These are phyloP conservation scores for Tragulus kanchil DNA, from an alignment of 2,113 vertebrate genomes.

Conservation along the genomic window DNA sequence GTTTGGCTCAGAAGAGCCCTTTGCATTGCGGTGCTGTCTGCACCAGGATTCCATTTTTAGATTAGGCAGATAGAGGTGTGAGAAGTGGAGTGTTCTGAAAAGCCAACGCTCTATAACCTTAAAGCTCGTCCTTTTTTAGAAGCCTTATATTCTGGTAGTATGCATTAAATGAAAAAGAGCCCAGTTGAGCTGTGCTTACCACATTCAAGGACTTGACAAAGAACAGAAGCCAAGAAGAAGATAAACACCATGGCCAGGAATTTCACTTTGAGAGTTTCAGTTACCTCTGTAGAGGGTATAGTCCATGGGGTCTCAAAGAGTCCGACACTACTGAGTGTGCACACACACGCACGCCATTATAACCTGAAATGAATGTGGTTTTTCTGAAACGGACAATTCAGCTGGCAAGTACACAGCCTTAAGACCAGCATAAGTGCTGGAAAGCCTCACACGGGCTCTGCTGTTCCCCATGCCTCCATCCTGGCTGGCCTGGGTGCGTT, in stretches of 20 bases:
- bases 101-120: background rate
- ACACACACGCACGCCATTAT: background rate
- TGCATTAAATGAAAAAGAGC: background rate
- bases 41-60: conserved; percentile 8
- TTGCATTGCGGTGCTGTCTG: rapidly evolving
- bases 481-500: background rate
- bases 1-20: background rate
- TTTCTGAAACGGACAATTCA: background rate
- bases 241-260: background rate
- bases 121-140: background rate
- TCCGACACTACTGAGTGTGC: background rate
- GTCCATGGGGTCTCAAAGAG: background rate
- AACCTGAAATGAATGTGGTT: background rate
- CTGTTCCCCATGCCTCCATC: background rate
- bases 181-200: background rate
- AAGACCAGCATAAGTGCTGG: background rate
- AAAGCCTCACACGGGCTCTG: rapidly evolving
- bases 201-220: background rate
- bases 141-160: background rate
- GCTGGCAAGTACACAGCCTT: background rate
- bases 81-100: background rate
- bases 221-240: conserved; percentile 2
- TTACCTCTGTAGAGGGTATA: background rate
- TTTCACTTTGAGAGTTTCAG: background rate
- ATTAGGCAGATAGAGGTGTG: background rate